These are phyloP conservation scores for Tetrax tetrax DNA, from an alignment of 2,113 vertebrate species.

Conservation along the genomic window DNA sequence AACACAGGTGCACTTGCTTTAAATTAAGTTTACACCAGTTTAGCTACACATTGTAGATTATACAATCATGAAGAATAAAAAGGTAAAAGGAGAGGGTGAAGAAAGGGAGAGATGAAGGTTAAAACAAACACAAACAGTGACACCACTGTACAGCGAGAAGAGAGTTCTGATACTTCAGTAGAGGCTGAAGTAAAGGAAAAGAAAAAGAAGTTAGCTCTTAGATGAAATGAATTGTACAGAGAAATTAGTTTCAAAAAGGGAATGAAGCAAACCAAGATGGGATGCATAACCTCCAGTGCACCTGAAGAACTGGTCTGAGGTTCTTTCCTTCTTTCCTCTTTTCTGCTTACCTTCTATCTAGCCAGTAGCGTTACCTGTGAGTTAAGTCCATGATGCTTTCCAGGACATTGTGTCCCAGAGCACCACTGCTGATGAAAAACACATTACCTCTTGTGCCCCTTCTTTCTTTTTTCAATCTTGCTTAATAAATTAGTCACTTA, in stretches of 20 bases:
- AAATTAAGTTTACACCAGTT: not conserved
- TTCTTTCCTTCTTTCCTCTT: not conserved
- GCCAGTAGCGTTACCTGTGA: not conserved
- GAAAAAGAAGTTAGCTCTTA: not conserved
- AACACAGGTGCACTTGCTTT: not conserved
- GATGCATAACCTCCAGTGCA: not conserved
- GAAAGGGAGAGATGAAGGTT: not conserved
- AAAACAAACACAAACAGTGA: not conserved
- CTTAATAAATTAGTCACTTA: not conserved
- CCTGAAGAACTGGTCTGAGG: not conserved
- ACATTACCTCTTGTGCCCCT: not conserved
- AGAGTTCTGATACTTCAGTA: not conserved
- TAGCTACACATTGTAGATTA: not conserved
- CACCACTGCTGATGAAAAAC: not conserved
- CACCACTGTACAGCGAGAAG: not conserved
- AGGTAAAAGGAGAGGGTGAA: not conserved
- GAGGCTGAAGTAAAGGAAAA: not conserved
- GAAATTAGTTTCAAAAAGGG: not conserved
- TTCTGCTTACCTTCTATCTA: not conserved
- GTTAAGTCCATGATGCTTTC: not conserved
- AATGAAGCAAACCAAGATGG: not conserved
- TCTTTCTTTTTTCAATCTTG: not conserved
- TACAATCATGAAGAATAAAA: not conserved
- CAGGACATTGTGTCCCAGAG: not conserved
- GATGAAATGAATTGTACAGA: not conserved